Base-by-base conservation (phyloP, 1,140 invertebrate species). In the Ceratitis capitata region DNA sequence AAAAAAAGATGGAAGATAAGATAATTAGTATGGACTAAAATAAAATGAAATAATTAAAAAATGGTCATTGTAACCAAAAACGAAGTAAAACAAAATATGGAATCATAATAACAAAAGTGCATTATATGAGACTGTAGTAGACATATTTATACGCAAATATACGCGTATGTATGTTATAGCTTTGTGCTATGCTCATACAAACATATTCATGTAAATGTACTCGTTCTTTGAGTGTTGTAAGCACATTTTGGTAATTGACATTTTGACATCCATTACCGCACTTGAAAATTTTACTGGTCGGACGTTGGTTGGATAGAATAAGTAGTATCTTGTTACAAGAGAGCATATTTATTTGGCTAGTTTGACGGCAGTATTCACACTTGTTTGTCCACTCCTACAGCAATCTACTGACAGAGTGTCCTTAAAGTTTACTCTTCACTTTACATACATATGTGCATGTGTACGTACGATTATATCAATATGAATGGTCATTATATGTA, bases 221-320 rank as follows among this genome's bases (percentile, higher is more conserved):
- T 35, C 16, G n/a, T 78, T 42, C 69, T 2, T 26, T n/a, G 42
- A 78, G 42, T 47, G 39, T 78, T 78, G 26, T n/a, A 78, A 78
- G 39, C 45, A 74, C 69, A 45, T 74, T 74, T 74, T 23, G 69
- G 69, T 78, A 78, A 78, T 47, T 78, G 69, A 78, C 42, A 47
- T 78, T 78, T 78, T 45, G 42, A 78, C 69, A 78, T 47, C 42
- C 69, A 78, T 78, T 23, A 39, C 69, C 69, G 19, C 69, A 78
- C 69, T 78, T 78, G 39, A 78, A 78, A 78, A 23, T 78, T 56
- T 78, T 78, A 23, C n/a, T 10, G 39, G 69, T 42, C 19, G 6
- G 45, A 74, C 19, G 69, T 39, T 39, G 23, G 69, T 23, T 47
- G n/a, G 19, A 23, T 23, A 1, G 3, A 39, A 78, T 39, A 78